Evolutionary conservation across 92 coral and sea anemone species (phyloP), one percentile per base, ranked within the genome.

Genomic region (Isaurus tuberculatus): DNA sequence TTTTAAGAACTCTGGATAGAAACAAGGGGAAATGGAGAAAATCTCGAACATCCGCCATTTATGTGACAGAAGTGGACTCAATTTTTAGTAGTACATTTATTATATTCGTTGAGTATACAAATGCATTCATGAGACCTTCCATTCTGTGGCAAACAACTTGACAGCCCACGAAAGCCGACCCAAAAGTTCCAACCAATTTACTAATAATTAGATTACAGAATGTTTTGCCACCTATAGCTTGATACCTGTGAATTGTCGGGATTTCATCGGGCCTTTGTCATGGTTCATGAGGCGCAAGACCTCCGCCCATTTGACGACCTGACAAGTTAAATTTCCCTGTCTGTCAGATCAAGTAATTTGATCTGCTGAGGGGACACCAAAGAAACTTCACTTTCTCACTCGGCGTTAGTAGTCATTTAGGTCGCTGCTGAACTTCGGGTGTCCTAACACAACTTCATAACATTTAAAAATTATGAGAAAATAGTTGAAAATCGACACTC

Each of bases 301-400:
- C 69, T 57, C 68, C 82, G 82, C 82, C 82, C 82, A 77, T 34
- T 40, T 58, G 82, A 77, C 64, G 19, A 49, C 29, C 33, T 77
- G 82, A 77, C 82, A 77, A 19, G 82, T 77, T 77, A 77, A 84
- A 88, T 84, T 85, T 81, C 78, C 70, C 85, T 67, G 86, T 72
- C 89, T 84, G 91, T 84, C 91, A 84, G 61, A 75, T 70, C 37
- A 63, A 31, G 97, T 85, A 92, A 92, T 80, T 61, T 84, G 89
- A 88, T 92, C 94, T 83, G 84, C 70, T 67, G 65, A 40, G 84
- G 77, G 83, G 83, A 67, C 90, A 68, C 71, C 94, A 86, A 92
- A 86, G 92, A 80, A 81, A 77, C 91, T 84, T 92, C 97, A 73
- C 88, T 90, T 88, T 84, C 92, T 88, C 91, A 73, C 83, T 79